Conservation (phyloP, 2,888 invertebrate genomes). For the Xestia xanthographa region DNA sequence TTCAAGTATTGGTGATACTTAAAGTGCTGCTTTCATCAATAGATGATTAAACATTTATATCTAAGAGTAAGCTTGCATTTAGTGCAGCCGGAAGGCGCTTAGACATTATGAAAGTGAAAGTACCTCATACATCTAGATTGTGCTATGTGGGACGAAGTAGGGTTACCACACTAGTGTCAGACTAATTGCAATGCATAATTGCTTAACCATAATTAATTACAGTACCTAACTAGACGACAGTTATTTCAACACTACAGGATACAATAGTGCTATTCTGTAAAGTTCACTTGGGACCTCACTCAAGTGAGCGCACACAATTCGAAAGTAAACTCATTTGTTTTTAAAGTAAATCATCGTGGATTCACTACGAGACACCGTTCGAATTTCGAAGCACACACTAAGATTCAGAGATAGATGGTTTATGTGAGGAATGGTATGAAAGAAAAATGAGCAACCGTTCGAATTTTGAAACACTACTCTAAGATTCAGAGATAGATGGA, state of each 20-base stretch:
- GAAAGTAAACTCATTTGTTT: slow-evolving; percentile 31
- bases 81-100: slow-evolving; percentile 50
- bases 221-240: neutral
- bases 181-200: slow-evolving; percentile 3
- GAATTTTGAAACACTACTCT: slow-evolving; percentile 1
- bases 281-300: neutral
- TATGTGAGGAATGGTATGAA: too few relatives aligned
- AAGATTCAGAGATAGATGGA: too few relatives aligned
- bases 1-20: neutral
- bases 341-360: slow-evolving; percentile 6
- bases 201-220: slow-evolving; percentile 22
- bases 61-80: slow-evolving; percentile 16
- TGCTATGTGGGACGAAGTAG: slow-evolving; percentile 51
- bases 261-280: neutral
- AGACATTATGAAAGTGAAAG: slow-evolving; percentile 57
- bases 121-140: slow-evolving; percentile 52
- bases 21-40: neutral
- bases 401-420: too few relatives aligned
- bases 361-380: neutral
- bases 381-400: slow-evolving; percentile 4
- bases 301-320: slow-evolving; percentile 19
- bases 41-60: slow-evolving; percentile 3
- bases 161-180: slow-evolving; percentile 35
- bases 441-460: neutral
- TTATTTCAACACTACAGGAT: slow-evolving; percentile 1